Evolutionary conservation across 2,797 vertebrate genomes (phyloP).

Genomic region (Linurgus olivaceus): DNA sequence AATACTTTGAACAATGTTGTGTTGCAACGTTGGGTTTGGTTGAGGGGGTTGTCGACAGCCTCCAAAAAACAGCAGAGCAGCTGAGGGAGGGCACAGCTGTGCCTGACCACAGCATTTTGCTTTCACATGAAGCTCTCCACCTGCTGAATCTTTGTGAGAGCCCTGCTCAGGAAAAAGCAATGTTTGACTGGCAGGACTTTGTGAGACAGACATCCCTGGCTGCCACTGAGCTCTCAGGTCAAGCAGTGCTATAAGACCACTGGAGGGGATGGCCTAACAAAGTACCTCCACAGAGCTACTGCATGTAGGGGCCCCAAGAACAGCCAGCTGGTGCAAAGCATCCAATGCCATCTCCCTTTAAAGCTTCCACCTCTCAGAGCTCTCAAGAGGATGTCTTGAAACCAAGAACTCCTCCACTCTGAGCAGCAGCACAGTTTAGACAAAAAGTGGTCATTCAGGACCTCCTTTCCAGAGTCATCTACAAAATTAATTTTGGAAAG

Average conservation of each 20-base stretch:
- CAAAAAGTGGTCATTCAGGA: not conserved
- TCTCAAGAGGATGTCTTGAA: not conserved
- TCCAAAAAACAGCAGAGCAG: not conserved
- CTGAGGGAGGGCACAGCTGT: not conserved
- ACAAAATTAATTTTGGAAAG: not conserved
- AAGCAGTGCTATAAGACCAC: not conserved
- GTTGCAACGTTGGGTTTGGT: not conserved
- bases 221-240: accelerated
- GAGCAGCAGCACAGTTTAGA: not conserved
- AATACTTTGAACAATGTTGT: not conserved
- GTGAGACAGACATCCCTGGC: not conserved
- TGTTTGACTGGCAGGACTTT: accelerated
- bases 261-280: not conserved
- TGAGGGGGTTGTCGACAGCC: not conserved
- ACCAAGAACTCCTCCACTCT: not conserved
- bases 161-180: not conserved
- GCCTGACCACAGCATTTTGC: not conserved
- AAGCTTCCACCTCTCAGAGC: not conserved
- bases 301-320: accelerated
- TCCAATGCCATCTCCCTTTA: not conserved
- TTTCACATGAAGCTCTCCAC: not conserved
- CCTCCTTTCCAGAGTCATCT: not conserved
- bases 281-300: not conserved
- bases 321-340: not conserved
- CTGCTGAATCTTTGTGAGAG: not conserved